Evolutionary conservation across 2,888 invertebrate species (phyloP).

Genomic region (Drosophila recens): DNA sequence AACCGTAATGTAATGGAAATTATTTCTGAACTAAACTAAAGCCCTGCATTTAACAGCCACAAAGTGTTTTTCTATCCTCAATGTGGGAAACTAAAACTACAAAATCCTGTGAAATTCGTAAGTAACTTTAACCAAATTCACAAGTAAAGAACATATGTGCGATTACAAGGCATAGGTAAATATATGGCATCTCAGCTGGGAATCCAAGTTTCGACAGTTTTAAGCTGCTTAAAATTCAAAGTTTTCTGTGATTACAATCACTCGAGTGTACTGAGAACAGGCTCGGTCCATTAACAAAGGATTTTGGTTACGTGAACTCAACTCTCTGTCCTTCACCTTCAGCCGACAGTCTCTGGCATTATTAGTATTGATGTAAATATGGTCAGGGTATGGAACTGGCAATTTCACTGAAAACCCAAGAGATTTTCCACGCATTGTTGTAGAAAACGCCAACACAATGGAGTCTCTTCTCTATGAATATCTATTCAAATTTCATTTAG

Average conservation of each 20-base stretch:
- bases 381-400: neutral
- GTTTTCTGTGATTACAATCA: constrained; percentile 61
- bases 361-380: constrained; percentile 15
- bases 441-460: neutral
- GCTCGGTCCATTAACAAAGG: constrained; percentile 59
- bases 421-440: neutral
- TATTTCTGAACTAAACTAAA: constrained; percentile 49
- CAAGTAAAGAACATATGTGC: neutral
- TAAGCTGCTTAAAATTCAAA: constrained; percentile 72
- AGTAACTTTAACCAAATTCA: constrained; percentile 30
- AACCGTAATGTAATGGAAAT: constrained; percentile 13
- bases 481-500: constrained; percentile 3
- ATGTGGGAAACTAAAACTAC: constrained; percentile 28
- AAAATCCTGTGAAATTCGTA: constrained; percentile 7
- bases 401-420: neutral
- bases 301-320: constrained; percentile 16
- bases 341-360: neutral
- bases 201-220: constrained; percentile 10
- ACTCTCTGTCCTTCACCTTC: neutral
- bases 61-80: constrained; percentile 38
- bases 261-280: constrained; percentile 45
- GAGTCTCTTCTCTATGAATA: neutral
- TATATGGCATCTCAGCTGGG: neutral
- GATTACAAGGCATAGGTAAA: neutral
- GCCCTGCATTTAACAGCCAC: constrained; percentile 26